These are phyloP conservation scores for Sphinx pinastri DNA, from an alignment of 2,888 invertebrate species.

Conservation along the genomic window DNA sequence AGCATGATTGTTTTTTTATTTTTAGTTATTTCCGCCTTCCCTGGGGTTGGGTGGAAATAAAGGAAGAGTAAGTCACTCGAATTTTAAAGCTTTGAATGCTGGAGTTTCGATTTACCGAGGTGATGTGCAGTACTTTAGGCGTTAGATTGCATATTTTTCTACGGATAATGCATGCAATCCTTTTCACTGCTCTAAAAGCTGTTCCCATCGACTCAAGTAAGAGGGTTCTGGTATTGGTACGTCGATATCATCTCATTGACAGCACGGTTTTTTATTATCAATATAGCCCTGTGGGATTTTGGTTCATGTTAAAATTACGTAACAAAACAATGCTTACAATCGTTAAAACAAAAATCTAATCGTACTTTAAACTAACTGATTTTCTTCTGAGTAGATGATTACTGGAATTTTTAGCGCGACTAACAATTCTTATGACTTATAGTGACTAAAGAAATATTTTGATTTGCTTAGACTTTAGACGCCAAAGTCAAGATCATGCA, in stretches of 20 bases:
- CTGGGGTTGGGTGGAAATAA: slow-evolving; percentile 74
- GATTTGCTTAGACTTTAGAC: slow-evolving; percentile 20
- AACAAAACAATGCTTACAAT: slow-evolving; percentile 15
- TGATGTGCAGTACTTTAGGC: slow-evolving; percentile 46
- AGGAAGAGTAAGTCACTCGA: slow-evolving; percentile 73
- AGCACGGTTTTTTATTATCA: background rate
- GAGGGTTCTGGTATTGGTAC: slow-evolving; percentile 14
- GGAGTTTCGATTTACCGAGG: slow-evolving; percentile 56
- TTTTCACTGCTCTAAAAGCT: slow-evolving; percentile 25
- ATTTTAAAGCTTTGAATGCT: slow-evolving; percentile 70
- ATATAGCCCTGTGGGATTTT: slow-evolving; percentile 2
- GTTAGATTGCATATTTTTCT: slow-evolving; percentile 33
- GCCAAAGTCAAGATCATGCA: slow-evolving; percentile 2
- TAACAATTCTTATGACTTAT: slow-evolving; percentile 15
- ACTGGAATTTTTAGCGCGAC: background rate
- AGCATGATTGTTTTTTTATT: slow-evolving; percentile 68
- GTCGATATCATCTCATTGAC: background rate
- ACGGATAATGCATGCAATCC: slow-evolving; percentile 27
- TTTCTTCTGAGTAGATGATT: background rate
- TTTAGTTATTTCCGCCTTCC: slow-evolving; percentile 78
- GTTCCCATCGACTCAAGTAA: background rate
- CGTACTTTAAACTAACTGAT: slow-evolving; percentile 7
- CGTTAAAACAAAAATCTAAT: background rate
- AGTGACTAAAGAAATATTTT: slow-evolving; percentile 25
- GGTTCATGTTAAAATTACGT: background rate